A percentile compares a stretch with the other conserved stretches of the same genome.
Conservation (phyloP, 2,113 vertebrate species). For the Cichladusa arquata region DNA sequence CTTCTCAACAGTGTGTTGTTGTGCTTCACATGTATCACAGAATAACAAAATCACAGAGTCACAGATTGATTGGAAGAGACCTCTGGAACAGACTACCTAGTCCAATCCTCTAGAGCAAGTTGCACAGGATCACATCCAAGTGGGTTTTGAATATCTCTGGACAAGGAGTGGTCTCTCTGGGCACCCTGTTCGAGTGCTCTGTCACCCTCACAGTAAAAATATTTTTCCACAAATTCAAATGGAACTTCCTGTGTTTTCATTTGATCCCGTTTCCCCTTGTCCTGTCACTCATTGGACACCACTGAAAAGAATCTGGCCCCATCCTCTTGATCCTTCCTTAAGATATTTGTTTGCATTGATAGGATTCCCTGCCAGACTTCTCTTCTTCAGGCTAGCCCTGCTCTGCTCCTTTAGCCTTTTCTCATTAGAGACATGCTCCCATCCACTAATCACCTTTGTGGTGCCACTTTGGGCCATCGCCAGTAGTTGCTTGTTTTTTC, state of each 20-base stretch:
- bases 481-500: background rate
- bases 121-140: background rate
- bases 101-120: background rate
- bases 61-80: background rate
- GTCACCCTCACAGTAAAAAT: background rate
- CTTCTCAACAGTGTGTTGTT: background rate
- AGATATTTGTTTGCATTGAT: background rate
- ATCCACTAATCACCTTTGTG: background rate
- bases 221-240: background rate
- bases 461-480: background rate
- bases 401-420: background rate
- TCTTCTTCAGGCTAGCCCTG: background rate
- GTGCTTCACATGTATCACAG: background rate
- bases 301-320: background rate
- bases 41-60: background rate
- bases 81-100: background rate
- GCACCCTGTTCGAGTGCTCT: accelerated
- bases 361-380: background rate
- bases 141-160: background rate
- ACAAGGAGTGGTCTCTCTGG: background rate
- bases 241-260: background rate
- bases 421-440: background rate
- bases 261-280: background rate
- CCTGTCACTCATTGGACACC: background rate
- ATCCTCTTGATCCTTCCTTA: background rate